Evolutionary conservation across 2,113 vertebrate genomes (phyloP).

Genomic region (Sterna hirundo): DNA sequence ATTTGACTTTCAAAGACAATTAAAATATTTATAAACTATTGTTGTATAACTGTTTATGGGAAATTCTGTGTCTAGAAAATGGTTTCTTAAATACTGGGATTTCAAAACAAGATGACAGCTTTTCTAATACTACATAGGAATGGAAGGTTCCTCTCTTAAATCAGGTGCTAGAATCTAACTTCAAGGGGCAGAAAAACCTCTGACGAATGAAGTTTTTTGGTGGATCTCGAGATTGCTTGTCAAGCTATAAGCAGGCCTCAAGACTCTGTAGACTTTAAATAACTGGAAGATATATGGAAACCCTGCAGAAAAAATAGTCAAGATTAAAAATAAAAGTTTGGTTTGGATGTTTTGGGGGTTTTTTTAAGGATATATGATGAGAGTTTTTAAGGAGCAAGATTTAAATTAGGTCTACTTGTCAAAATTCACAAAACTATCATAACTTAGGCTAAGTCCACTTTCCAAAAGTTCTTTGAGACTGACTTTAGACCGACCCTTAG

Average conservation of each 20-base stretch:
- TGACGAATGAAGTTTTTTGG: background rate
- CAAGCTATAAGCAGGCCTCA: background rate
- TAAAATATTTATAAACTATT: background rate
- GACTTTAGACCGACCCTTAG: background rate
- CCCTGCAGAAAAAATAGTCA: background rate
- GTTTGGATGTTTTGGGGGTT: background rate
- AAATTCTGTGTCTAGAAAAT: background rate
- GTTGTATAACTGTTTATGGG: background rate
- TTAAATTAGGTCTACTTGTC: background rate
- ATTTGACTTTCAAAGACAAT: background rate
- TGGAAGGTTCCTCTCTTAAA: background rate
- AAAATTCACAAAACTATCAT: background rate
- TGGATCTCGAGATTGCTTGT: background rate
- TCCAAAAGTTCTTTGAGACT: background rate
- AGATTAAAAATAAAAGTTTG: background rate
- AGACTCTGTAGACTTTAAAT: background rate
- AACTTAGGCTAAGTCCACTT: background rate
- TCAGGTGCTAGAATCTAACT: background rate
- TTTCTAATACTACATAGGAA: background rate
- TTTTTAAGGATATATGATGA: background rate
- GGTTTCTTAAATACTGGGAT: background rate
- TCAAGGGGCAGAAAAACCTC: background rate
- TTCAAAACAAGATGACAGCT: background rate
- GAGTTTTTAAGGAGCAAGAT: background rate
- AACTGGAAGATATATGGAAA: background rate